phyloP scores from a whole-genome alignment of 2,113 vertebrate genomes.

The Passer domesticus region DNA sequence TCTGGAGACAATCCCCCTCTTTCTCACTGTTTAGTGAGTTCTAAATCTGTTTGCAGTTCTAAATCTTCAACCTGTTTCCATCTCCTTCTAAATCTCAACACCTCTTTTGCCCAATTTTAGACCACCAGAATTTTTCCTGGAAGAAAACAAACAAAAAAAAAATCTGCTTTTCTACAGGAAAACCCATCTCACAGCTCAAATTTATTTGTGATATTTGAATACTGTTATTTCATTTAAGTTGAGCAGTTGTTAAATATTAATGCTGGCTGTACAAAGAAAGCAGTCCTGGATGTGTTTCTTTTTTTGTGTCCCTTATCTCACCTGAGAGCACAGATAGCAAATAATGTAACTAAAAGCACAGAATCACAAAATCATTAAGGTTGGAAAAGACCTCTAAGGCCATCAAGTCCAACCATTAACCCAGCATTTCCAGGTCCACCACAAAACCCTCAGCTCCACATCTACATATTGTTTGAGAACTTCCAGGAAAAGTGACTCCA shows the following conservation, averaged over 20 bases:
- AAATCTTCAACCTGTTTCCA: background rate
- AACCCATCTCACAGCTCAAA: background rate
- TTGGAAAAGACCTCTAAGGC: background rate
- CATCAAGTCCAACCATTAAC: background rate
- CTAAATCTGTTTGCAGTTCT: background rate
- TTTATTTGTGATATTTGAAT: background rate
- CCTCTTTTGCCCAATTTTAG: background rate
- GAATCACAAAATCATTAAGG: background rate
- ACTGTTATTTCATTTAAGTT: background rate
- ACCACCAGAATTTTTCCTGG: background rate
- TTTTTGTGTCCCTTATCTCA: background rate
- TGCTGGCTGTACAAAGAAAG: background rate
- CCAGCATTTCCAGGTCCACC: background rate
- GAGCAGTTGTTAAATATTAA: background rate
- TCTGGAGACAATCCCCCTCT: background rate
- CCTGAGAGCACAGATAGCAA: background rate
- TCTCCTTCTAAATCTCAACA: background rate
- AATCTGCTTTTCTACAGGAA: background rate
- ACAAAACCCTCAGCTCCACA: background rate
- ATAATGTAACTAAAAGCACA: background rate
- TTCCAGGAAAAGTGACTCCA: background rate
- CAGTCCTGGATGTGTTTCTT: no score
- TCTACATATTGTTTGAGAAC: background rate
- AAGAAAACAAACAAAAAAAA: background rate
- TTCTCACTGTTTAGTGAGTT: background rate